phyloP scores from a whole-genome alignment of 2,888 invertebrate species.

The Aphrophora alni region DNA sequence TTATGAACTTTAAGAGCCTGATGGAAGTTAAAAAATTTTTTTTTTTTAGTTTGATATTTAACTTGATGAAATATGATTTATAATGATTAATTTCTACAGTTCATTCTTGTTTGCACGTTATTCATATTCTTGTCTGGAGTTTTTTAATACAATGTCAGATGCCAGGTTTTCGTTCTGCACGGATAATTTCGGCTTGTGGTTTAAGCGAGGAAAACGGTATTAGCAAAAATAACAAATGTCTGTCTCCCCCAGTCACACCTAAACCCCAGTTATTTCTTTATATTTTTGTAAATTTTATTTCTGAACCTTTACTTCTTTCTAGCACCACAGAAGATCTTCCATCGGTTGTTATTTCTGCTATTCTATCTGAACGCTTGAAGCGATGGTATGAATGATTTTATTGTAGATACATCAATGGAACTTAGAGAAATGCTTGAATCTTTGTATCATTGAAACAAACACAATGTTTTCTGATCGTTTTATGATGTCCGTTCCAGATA shows the following conservation, averaged over 20 bases:
- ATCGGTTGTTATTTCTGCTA: neutral
- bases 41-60: too few relatives aligned
- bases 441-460: neutral
- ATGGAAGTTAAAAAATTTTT: too few relatives aligned
- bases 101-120: too few relatives aligned
- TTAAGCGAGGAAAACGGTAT: neutral
- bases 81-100: too few relatives aligned
- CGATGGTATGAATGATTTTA: neutral
- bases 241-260: neutral
- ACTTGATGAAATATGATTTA: too few relatives aligned
- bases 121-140: too few relatives aligned
- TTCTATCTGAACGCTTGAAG: too few relatives aligned
- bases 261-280: neutral
- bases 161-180: neutral
- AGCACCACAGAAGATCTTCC: neutral
- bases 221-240: neutral
- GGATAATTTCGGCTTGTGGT: neutral
- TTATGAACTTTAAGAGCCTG: too few relatives aligned
- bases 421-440: neutral
- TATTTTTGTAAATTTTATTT: neutral
- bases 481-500: slow-evolving; percentile 31
- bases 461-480: neutral
- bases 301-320: neutral
- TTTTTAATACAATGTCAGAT: too few relatives aligned
- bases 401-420: too few relatives aligned